A percentile compares a stretch with the other conserved stretches of the same genome.
Conservation (phyloP, 1,140 invertebrate genomes). For the Platorchestia sp. region DNA sequence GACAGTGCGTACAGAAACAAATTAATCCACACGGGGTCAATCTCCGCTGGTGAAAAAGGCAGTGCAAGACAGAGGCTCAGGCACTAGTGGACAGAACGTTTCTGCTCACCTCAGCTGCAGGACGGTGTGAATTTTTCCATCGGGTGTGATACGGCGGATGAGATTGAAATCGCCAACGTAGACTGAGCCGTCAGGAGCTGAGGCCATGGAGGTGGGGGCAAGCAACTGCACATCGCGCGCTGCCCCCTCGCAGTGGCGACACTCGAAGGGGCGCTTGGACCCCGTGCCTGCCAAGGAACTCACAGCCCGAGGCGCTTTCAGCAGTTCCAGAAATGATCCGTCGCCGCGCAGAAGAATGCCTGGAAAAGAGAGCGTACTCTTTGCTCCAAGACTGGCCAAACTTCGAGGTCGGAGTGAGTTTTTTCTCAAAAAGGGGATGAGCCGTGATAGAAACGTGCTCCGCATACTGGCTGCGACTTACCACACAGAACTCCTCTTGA, state of each 20-base stretch:
- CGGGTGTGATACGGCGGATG: constrained; percentile 90
- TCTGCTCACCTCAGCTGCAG: constrained; percentile 85
- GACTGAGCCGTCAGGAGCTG: constrained; percentile 94
- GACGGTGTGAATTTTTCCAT: constrained; percentile 92
- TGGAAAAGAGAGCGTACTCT: constrained; percentile 58
- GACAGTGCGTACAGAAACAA: not conserved
- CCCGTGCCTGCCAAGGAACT: constrained; percentile 96
- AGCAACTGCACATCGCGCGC: constrained; percentile 89
- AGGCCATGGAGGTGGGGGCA: constrained; percentile 92
- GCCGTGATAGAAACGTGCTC: not conserved
- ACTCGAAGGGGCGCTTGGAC: constrained; percentile 82
- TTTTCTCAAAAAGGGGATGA: not conserved
- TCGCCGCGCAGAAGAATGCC: constrained; percentile 95
- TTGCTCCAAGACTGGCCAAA: not conserved
- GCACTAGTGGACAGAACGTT: not conserved
- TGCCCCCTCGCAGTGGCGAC: constrained; percentile 76
- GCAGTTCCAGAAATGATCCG: constrained; percentile 91
- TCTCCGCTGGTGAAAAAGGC: not conserved
- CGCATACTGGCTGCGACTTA: not conserved
- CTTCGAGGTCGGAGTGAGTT: not conserved
- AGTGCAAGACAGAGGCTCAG: not conserved
- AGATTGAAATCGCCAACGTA: constrained; percentile 98
- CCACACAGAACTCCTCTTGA: not conserved
- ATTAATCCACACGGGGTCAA: not conserved
- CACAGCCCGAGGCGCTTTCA: constrained; percentile 79